These are phyloP conservation scores for Himalopsyche anomala DNA, from an alignment of 2,888 invertebrate genomes.

Conservation along the genomic window DNA sequence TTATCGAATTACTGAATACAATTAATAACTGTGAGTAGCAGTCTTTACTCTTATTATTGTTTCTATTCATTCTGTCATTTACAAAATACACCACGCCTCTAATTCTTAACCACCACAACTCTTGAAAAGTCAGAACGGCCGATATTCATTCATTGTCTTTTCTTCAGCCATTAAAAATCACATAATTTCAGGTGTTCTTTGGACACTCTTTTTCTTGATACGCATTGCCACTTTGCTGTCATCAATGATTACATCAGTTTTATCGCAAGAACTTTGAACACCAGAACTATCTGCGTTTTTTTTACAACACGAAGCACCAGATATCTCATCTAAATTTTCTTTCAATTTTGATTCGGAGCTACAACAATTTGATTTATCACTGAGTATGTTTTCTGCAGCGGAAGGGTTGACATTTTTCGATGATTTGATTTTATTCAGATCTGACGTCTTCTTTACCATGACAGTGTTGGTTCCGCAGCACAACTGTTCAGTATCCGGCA, in stretches of 20 bases:
- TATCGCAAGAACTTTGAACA: background rate
- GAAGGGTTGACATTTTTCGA: conserved; percentile 11
- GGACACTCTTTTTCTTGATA: conserved; percentile 1
- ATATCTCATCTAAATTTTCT: background rate
- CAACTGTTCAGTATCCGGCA: background rate
- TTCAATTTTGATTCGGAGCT: conserved; percentile 4
- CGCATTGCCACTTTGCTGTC: conserved; percentile 6
- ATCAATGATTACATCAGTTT: background rate
- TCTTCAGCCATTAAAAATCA: background rate
- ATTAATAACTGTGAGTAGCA: background rate
- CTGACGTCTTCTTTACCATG: conserved; percentile 46
- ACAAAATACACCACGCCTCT: background rate
- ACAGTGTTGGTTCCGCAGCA: background rate
- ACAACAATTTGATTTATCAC: background rate
- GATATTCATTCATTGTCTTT: background rate
- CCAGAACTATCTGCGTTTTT: background rate
- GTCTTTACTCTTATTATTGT: background rate
- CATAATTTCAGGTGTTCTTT: conserved; percentile 1
- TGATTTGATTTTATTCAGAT: conserved; percentile 52
- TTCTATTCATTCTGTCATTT: background rate
- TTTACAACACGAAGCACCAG: background rate
- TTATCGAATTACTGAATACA: no score
- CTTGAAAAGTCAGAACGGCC: background rate
- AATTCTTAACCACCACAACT: background rate
- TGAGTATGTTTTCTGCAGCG: background rate